Conservation (phyloP, 2,888 invertebrate genomes). For the Tenodera sinensis region DNA sequence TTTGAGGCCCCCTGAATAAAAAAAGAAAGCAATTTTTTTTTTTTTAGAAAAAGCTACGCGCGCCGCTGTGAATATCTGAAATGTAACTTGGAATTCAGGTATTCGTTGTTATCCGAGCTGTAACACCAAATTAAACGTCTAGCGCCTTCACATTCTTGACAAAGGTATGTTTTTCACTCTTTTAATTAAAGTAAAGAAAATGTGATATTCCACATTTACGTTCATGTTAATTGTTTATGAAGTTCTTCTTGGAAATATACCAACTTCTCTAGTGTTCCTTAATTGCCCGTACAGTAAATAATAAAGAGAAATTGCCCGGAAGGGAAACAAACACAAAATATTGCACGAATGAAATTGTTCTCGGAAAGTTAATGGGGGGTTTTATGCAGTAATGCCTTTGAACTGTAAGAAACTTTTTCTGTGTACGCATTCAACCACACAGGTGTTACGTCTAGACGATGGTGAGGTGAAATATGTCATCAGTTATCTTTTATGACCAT, state of each 20-base stretch:
- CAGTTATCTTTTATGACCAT: not conserved
- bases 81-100: too few relatives aligned
- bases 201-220: not conserved
- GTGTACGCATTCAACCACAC: too few relatives aligned
- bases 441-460: not conserved
- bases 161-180: not conserved
- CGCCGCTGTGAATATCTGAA: too few relatives aligned
- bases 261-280: not conserved
- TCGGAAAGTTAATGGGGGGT: not conserved
- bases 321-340: not conserved
- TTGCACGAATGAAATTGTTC: not conserved
- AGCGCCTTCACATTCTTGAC: too few relatives aligned
- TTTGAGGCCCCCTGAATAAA: too few relatives aligned
- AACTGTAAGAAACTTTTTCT: not conserved
- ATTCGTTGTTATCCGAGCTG: too few relatives aligned
- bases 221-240: not conserved
- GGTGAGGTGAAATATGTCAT: not conserved
- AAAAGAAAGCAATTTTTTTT: too few relatives aligned
- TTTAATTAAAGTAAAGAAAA: not conserved
- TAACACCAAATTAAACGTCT: too few relatives aligned
- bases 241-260: not conserved
- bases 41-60: too few relatives aligned
- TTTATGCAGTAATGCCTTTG: not conserved
- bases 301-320: too few relatives aligned
- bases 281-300: not conserved